Conservation (phyloP, 1,140 invertebrate species). For the Bombus terrestris region DNA sequence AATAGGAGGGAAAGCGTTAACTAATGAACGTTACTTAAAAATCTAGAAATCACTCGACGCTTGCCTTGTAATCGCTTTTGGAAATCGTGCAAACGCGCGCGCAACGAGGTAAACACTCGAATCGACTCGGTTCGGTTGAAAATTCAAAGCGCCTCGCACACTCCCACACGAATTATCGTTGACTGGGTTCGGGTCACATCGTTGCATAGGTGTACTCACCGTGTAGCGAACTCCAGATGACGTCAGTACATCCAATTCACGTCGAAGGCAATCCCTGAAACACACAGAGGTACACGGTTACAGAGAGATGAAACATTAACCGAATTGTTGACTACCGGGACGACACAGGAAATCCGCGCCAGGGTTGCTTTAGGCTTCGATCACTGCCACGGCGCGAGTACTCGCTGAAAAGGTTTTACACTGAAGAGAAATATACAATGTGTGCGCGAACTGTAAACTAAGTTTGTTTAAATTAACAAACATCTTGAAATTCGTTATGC, state of each 20-base stretch:
- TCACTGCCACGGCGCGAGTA: not conserved
- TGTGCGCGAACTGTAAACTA: not conserved
- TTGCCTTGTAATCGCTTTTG: not conserved
- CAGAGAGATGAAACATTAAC: slow-evolving; percentile 48
- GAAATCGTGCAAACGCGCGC: not conserved
- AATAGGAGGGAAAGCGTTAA: fast-evolving
- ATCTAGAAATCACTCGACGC: not conserved
- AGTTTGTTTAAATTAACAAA: not conserved
- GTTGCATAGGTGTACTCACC: slow-evolving; percentile 55
- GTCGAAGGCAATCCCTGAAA: slow-evolving; percentile 65
- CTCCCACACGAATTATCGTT: not conserved
- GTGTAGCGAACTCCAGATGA: slow-evolving; percentile 56
- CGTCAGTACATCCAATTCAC: slow-evolving; percentile 64
- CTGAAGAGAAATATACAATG: not conserved
- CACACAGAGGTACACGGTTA: slow-evolving; percentile 36
- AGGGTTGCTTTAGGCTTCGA: slow-evolving; percentile 1
- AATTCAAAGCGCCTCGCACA: not conserved
- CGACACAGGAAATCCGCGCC: slow-evolving; percentile 23
- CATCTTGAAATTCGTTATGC: not conserved
- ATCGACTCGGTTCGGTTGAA: not conserved
- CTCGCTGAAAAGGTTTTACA: not conserved
- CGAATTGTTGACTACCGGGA: slow-evolving; percentile 40
- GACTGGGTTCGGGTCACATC: not conserved
- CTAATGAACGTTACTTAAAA: not conserved
- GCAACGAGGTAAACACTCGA: not conserved